Evolutionary conservation across 2,797 vertebrate species (phyloP).

Genomic region (Acanthornis magna): DNA sequence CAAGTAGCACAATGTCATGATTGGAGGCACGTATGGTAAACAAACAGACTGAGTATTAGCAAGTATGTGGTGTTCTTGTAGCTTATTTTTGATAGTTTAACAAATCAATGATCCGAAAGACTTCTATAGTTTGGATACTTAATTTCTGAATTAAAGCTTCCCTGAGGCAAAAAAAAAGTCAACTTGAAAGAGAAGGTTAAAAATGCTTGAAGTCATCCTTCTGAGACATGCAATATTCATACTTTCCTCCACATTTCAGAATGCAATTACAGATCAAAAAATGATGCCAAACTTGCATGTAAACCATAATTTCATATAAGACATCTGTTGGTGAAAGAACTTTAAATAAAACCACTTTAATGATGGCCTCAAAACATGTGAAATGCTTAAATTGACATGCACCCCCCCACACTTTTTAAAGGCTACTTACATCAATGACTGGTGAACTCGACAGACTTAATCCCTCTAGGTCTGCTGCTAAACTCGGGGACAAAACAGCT

Average conservation of each 20-base stretch:
- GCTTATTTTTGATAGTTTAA: background rate
- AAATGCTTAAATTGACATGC: background rate
- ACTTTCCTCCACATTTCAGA: background rate
- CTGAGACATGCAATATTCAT: background rate
- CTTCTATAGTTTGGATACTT: background rate
- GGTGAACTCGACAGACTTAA: constrained; percentile 84
- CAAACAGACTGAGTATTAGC: background rate
- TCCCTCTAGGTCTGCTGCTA: constrained; percentile 90
- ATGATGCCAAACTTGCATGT: background rate
- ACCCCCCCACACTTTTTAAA: background rate
- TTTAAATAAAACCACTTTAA: background rate
- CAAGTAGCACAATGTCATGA: background rate
- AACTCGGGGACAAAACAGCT: constrained; percentile 78
- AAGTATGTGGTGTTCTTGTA: background rate
- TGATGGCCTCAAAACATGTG: background rate
- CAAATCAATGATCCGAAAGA: background rate
- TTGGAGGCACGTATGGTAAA: background rate
- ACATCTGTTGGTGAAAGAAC: background rate
- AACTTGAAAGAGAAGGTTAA: background rate
- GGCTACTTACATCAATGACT: constrained; percentile 82
- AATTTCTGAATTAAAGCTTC: background rate
- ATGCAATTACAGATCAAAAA: background rate
- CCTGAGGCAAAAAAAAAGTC: background rate
- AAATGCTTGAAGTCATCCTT: background rate
- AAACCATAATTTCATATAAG: background rate